These are phyloP conservation scores for Nycticebus coucang DNA, from an alignment of 2,113 vertebrate genomes.

Conservation along the genomic window DNA sequence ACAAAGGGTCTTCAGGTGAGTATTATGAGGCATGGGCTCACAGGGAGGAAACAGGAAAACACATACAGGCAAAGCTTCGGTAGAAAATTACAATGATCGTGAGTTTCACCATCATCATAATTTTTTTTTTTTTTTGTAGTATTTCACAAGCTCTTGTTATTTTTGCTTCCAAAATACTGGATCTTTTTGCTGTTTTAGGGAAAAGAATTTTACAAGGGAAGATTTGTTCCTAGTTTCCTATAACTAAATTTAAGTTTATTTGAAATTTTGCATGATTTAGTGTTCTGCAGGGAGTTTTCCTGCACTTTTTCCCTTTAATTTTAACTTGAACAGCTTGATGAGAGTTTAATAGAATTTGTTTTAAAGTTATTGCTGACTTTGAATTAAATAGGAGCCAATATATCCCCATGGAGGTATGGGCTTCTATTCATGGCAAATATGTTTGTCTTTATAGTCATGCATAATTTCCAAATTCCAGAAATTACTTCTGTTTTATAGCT, in stretches of 20 bases:
- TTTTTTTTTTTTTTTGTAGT: background rate
- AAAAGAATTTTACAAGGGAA: background rate
- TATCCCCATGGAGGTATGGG: slow-evolving; percentile 3
- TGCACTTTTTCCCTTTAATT: slow-evolving; percentile 55
- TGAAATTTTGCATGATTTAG: slow-evolving; percentile 55
- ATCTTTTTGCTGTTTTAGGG: background rate
- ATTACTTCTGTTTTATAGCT: slow-evolving; percentile 68
- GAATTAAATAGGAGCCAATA: slow-evolving; percentile 24
- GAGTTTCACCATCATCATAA: background rate
- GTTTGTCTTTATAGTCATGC: slow-evolving; percentile 58
- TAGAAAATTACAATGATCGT: background rate
- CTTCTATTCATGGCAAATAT: slow-evolving; percentile 70
- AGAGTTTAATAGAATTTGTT: slow-evolving; percentile 61
- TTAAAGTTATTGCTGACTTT: slow-evolving; percentile 66
- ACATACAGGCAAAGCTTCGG: background rate
- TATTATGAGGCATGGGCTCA: background rate
- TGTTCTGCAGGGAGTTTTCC: background rate
- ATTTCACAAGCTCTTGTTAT: background rate
- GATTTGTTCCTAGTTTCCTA: background rate
- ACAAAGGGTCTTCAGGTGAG: background rate
- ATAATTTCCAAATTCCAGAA: slow-evolving; percentile 72
- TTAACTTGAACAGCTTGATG: slow-evolving; percentile 58
- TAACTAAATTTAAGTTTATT: slow-evolving; percentile 36
- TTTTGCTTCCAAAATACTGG: slow-evolving; percentile 12
- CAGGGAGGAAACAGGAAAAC: background rate